Base-by-base conservation (phyloP, 1,140 invertebrate genomes). In the Lucilia cuprina region DNA sequence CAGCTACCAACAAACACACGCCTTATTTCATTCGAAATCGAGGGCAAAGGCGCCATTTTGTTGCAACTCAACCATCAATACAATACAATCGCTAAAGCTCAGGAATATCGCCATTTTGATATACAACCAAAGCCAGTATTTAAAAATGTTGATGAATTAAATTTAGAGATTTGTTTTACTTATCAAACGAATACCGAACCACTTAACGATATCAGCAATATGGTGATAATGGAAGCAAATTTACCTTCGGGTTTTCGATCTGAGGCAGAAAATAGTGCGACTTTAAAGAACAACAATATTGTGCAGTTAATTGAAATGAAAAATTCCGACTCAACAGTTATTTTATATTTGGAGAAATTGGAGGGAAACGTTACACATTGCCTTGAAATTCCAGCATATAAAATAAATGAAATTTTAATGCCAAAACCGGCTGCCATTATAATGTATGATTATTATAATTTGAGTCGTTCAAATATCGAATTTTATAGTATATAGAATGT, bases 171-270 rank as follows among this genome's bases (percentile, higher is more conserved):
- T 85, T 96, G 96, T 87, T 94, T 93, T 85, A 84, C 10, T n/a
- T 84, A 80, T 17, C 70, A n/a, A 47, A 47, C 65, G 14, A 13
- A 75, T 14, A 95, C 94, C 87, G 30, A 75, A 12, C 14, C 41
- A 8, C 41, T 17, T 10, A 41, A 41, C 4, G 17, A 12, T 5
- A 0, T 25, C 25, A 75, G 34, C 13, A 97, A 97, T 87, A 97
- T 97, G 96, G 96, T 95, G 70, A 95, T 97, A 9, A 95, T 97
- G 93, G 96, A 96, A 91, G 94, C 97, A 0, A 94, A 93, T 86
- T 92, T 97, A 83, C 96, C 96, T 0, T 96, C 95, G 7, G 74
- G 74, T 2, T 75, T 30, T 14, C 34, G 10, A 34, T 30, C 10
- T 2, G 14, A 75, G 10, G 74, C 25, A 35, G 74, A 84, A 35